Percentiles rank a stretch among this genome's conserved stretches.
These are phyloP conservation scores for Hypsopygia costalis DNA, from an alignment of 2,888 invertebrate genomes.

Conservation along the genomic window DNA sequence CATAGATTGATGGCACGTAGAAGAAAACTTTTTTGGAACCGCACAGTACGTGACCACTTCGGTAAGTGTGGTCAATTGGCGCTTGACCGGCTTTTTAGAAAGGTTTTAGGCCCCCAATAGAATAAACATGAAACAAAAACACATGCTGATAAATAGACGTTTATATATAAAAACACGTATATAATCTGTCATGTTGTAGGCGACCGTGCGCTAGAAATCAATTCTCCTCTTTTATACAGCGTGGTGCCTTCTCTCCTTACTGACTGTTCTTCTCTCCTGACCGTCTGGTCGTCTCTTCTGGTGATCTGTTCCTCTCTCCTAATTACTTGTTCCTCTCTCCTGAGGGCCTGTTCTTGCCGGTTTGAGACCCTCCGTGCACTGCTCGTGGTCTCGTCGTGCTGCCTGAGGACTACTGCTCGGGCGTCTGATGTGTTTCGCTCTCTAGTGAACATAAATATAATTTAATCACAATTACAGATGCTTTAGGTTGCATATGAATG, in stretches of 20 bases:
- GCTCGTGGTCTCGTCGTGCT: conserved; percentile 75
- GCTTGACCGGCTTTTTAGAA: too few relatives aligned
- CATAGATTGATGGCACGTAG: too few relatives aligned
- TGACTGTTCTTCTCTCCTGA: conserved; percentile 29
- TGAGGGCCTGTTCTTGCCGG: conserved; percentile 26
- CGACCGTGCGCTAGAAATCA: conserved; percentile 87
- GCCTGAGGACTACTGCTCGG: conserved; percentile 57
- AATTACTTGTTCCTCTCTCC: conserved; percentile 48
- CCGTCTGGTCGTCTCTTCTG: conserved; percentile 32
- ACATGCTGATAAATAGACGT: conserved; percentile 63
- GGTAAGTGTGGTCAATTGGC: too few relatives aligned
- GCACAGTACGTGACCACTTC: too few relatives aligned
- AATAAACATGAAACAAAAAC: too few relatives aligned
- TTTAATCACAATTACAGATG: too few relatives aligned
- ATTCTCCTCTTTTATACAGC: conserved; percentile 89
- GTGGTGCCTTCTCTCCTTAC: conserved; percentile 45
- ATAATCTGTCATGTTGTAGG: conserved; percentile 62
- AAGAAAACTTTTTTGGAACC: too few relatives aligned
- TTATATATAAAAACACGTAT: conserved; percentile 68
- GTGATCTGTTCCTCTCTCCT: conserved; percentile 49
- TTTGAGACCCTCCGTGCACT: conserved; percentile 59
- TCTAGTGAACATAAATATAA: too few relatives aligned
- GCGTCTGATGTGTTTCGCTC: conserved; percentile 74
- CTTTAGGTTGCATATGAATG: too few relatives aligned
- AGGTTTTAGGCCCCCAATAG: too few relatives aligned